These are phyloP conservation scores for Tachina lurida DNA, from an alignment of 2,888 invertebrate genomes.

Conservation along the genomic window DNA sequence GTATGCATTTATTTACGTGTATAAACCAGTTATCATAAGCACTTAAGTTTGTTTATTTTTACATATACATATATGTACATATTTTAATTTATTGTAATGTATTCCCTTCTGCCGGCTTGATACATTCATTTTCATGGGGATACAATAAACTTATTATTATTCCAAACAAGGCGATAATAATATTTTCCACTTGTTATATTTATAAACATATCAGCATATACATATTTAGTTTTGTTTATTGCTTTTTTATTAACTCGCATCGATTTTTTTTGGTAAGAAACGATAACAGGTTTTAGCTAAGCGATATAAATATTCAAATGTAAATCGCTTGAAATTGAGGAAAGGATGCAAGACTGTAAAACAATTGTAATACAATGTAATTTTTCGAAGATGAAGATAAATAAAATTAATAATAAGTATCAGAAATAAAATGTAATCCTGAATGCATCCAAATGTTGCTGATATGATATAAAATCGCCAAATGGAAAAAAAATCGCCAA, in stretches of 20 bases:
- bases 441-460: too few species aligned
- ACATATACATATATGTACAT: not conserved
- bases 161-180: conserved; percentile 32
- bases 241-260: conserved; percentile 25
- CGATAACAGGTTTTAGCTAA: conserved; percentile 36
- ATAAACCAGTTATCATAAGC: conserved; percentile 1
- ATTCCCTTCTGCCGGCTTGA: conserved; percentile 35
- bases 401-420: too few species aligned
- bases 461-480: too few species aligned
- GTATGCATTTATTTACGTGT: not conserved
- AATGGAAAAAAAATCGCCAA: too few species aligned
- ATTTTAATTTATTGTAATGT: conserved; percentile 51
- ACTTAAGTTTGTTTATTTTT: conserved; percentile 31
- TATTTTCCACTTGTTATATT: conserved; percentile 34
- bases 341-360: conserved; percentile 3
- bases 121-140: not conserved
- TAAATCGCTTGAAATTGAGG: conserved; percentile 10
- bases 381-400: too few species aligned
- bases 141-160: conserved; percentile 26
- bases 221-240: not conserved
- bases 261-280: conserved; percentile 14
- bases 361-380: not conserved
- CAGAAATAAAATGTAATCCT: too few species aligned
- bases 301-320: not conserved
- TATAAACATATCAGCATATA: not conserved